Evolutionary conservation across 2,888 invertebrate species (phyloP), one percentile per base, ranked within the genome.

Genomic region (Myathropa florea): DNA sequence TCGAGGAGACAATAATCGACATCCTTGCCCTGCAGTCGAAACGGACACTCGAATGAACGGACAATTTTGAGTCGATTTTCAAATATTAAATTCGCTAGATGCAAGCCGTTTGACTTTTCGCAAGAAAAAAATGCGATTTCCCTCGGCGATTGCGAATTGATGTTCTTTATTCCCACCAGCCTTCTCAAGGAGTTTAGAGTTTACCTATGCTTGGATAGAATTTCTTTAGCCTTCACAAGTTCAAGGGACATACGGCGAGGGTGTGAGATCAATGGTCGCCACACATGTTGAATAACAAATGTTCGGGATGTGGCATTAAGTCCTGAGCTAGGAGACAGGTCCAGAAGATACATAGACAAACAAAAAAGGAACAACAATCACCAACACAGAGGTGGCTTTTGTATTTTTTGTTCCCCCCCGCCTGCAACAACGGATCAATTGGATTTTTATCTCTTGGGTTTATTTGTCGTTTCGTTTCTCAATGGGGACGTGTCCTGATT

Each of bases 251-350:
- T 71, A 75, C 18, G 46, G 46, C 18, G 46, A 46, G 46, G 46
- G 46, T 46, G 46, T 46, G 46, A 46, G 46, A 46, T 46, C 46
- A 46, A 46, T 46, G 46, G 46, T 46, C 46, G 46, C 46, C 70
- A 79, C 85, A 84, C 80, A 80, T 84, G 80, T 84, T 80, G 81
- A 81, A 77, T 81, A 85, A 81, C 77, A 85, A 81, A 81, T 78
- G 68, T 64, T 46, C 30, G 46, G 63, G 71, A 60, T 80, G 65
- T 71, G 71, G 65, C 81, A 81, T 77, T 81, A 85, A 77, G 77
- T 72, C 80, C 67, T 53, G 33, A 76, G 39, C 59, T 33, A 68
- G 71, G 75, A 46, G 46, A 46, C 46, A 46, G 64, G 81, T 81
- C 59, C 72, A 55, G 36, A 24, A 67, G 39, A 39, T 24, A 33